Percentiles rank a stretch among this genome's conserved stretches.
Evolutionary conservation across 2,797 vertebrate species (phyloP).

Genomic region (Hypotaenidia philippensis): DNA sequence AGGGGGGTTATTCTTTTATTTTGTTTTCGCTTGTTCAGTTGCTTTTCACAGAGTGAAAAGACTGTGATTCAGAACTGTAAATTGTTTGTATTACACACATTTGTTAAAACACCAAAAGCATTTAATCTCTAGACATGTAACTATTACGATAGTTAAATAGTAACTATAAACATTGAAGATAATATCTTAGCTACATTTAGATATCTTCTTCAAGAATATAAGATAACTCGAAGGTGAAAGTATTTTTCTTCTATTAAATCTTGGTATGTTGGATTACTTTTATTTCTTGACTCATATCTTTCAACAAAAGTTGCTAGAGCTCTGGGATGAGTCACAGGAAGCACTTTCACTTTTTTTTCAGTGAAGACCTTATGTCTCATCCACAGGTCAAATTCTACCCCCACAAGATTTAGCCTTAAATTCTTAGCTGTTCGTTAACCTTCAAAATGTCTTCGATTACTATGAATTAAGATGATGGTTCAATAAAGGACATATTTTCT

Average conservation of each 20-base stretch:
- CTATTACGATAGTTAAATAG: accelerated
- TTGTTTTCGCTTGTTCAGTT: not conserved
- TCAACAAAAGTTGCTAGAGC: not conserved
- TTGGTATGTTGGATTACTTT: not conserved
- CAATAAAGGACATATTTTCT: not conserved
- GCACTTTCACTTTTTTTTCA: not conserved
- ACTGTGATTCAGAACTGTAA: not conserved
- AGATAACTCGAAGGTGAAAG: not conserved
- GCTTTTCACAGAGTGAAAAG: not conserved
- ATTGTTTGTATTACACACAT: not conserved
- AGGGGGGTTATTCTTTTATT: not conserved
- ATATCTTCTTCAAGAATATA: not conserved
- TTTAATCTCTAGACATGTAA: not conserved
- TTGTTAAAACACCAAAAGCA: not conserved
- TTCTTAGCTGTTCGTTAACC: not conserved
- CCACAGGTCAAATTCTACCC: not conserved
- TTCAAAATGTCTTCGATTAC: not conserved
- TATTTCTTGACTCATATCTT: not conserved
- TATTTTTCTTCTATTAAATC: not conserved
- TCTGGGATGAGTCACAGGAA: not conserved
- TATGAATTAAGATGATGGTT: not conserved
- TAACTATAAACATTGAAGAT: not conserved
- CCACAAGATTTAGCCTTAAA: not conserved
- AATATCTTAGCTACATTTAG: not conserved
- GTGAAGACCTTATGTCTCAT: not conserved